phyloP scores from a whole-genome alignment of 1,140 invertebrate genomes.

The Drosophila arawakana region DNA sequence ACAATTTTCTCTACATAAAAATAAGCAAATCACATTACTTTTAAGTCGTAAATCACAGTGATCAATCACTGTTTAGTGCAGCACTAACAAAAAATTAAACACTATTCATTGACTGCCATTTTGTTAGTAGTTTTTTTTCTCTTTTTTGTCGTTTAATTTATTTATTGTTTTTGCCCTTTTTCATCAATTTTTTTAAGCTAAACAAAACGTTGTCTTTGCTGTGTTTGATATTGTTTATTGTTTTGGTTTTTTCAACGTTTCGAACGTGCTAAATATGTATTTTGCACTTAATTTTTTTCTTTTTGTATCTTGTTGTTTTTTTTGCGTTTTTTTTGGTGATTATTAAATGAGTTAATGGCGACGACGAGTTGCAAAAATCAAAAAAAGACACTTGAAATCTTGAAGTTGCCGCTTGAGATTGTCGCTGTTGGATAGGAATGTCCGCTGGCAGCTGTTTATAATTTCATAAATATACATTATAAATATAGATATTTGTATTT shows the following conservation, averaged over 20 bases:
- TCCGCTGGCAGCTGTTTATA: conserved; percentile 23
- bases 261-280: conserved; percentile 54
- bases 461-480: conserved; percentile 9
- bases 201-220: conserved; percentile 37
- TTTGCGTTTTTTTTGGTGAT: conserved; percentile 19
- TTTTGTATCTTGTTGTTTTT: conserved; percentile 29
- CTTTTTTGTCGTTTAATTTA: too few relatives aligned
- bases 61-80: conserved; percentile 28
- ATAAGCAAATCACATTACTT: not conserved
- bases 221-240: conserved; percentile 44
- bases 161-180: conserved; percentile 16
- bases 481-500: conserved; percentile 9
- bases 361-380: conserved; percentile 24
- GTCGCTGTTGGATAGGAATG: conserved; percentile 20
- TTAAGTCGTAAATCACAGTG: conserved; percentile 3
- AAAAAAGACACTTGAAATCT: conserved; percentile 24
- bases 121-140: conserved; percentile 26
- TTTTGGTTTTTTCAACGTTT: conserved; percentile 45
- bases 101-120: conserved; percentile 16
- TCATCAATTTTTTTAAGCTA: conserved; percentile 1
- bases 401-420: conserved; percentile 17
- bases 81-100: conserved; percentile 23
- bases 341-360: conserved; percentile 48
- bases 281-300: conserved; percentile 45
- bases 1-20: not conserved